phyloP scores from a whole-genome alignment of 2,888 invertebrate genomes.

The Drosophila prolongata region DNA sequence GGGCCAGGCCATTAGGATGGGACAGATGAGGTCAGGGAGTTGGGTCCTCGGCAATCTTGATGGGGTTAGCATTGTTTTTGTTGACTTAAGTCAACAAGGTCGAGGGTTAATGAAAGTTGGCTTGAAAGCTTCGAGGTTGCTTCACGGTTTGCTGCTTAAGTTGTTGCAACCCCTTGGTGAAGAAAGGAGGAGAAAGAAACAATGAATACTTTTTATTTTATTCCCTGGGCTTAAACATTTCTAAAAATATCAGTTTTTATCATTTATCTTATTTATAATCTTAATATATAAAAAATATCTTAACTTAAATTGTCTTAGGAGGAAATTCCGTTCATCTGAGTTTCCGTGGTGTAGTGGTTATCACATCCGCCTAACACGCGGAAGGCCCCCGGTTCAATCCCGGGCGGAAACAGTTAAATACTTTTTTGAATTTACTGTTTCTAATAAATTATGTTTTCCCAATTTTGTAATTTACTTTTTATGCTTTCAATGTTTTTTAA shows the following conservation, averaged over 20 bases:
- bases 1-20: slow-evolving; percentile 70
- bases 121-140: slow-evolving; percentile 32
- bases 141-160: slow-evolving; percentile 26
- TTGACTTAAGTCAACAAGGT: slow-evolving; percentile 75
- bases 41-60: slow-evolving; percentile 44
- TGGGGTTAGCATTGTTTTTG: slow-evolving; percentile 62
- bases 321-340: slow-evolving; percentile 19
- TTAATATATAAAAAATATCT: neutral
- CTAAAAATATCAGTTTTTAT: neutral
- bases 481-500: no score
- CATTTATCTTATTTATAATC: neutral
- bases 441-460: no score
- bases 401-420: slow-evolving; percentile 77
- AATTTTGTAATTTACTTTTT: no score
- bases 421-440: neutral
- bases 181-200: neutral
- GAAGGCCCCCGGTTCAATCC: slow-evolving; percentile 86
- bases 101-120: slow-evolving; percentile 72
- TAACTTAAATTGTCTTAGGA: neutral
- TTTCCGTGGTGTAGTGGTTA: slow-evolving; percentile 85
- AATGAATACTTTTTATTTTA: neutral
- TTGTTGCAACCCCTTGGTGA: neutral
- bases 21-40: slow-evolving; percentile 49
- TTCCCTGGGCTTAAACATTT: neutral
- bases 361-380: slow-evolving; percentile 85